Percentiles rank a stretch among this genome's conserved stretches.
These are phyloP conservation scores for Sinocyclocheilus anophthalmus DNA, from an alignment of 2,113 vertebrate species.

Conservation along the genomic window DNA sequence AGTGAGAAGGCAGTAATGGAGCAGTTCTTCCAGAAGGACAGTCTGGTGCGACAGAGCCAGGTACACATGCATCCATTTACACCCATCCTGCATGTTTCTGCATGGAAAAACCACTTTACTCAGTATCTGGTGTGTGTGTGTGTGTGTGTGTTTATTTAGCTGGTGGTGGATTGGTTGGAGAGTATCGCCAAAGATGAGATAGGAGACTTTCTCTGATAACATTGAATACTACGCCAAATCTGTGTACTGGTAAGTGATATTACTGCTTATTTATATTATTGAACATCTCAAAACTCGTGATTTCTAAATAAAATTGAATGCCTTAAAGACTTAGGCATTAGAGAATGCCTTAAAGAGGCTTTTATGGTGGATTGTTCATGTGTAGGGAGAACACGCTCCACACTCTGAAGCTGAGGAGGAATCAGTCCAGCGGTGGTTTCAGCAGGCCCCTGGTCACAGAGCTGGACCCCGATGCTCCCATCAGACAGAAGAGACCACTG, in stretches of 20 bases:
- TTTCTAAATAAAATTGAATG: slow-evolving; percentile 14
- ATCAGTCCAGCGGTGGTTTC: slow-evolving; percentile 73
- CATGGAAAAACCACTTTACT: not conserved
- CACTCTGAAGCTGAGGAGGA: slow-evolving; percentile 82
- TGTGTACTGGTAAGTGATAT: slow-evolving; percentile 91
- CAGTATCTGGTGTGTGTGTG: not conserved
- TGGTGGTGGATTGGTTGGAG: slow-evolving; percentile 98
- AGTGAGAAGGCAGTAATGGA: slow-evolving; percentile 90
- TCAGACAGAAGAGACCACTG: slow-evolving; percentile 92
- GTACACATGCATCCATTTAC: slow-evolving; percentile 67
- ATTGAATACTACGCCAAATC: slow-evolving; percentile 97
- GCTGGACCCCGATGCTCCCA: slow-evolving; percentile 94
- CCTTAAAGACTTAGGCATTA: not conserved
- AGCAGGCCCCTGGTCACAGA: slow-evolving; percentile 89
- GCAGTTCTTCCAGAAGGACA: slow-evolving; percentile 89
- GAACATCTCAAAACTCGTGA: slow-evolving; percentile 11
- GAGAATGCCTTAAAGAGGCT: not conserved
- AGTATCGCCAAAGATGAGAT: slow-evolving; percentile 96
- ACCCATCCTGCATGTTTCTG: not conserved
- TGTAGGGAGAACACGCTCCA: slow-evolving; percentile 95
- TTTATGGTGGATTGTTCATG: slow-evolving; percentile 39
- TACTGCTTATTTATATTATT: not conserved
- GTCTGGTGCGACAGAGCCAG: slow-evolving; percentile 92
- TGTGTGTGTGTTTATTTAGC: slow-evolving; percentile 66
- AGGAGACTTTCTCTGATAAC: slow-evolving; percentile 95